Evolutionary conservation across 2,797 vertebrate species (phyloP), one percentile per base, ranked within the genome.

Genomic region (Clarias platycephalus): DNA sequence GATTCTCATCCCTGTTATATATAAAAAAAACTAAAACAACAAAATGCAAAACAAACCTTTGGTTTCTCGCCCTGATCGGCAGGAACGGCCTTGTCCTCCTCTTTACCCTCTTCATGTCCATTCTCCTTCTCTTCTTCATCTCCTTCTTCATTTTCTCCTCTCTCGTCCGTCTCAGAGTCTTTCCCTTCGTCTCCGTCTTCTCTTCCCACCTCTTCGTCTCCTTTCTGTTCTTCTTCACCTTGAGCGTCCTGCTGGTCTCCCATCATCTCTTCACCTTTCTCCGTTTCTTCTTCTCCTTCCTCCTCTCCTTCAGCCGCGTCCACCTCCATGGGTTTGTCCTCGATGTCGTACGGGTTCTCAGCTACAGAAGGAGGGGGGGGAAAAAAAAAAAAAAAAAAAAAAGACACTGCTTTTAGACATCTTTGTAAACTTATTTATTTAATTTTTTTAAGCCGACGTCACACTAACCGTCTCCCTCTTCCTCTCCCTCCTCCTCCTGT

Each of bases 331-430:
- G 91, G 80, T 85, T 96, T 96, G 67, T 97, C 96, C 74, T 96
- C 94, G 37, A 98, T 94, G 88, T 97, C 96, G 62, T 97, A 95
- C 20, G 95, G 95, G 91, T 96, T 97, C 71, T 96, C 95, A 85
- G 94, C 97, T 97, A 89, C 40, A 76, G 55, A 0, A 31, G 20
- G 8, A 80, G 37, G 22, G 9, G 22, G 63, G 26, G 2, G 3
- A 5, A 4, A 16, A 63, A 31, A 0, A 10, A 76, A 31, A 15
- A 44, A 44, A 44, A 3, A 13, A 7, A 18, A 64, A 31, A 1
- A 16, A 76, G 37, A 22, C 18, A 7, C 44, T 66, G 20, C 16
- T 9, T 63, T 63, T 10, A 13, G n/a, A 8, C 22, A 2, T 40
- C 18, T 40, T 26, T 3, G 15, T 9, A 49, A 2, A 49, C 12